phyloP scores from a whole-genome alignment of 2,797 vertebrate genomes.

The Gymnopithys bicolor region DNA sequence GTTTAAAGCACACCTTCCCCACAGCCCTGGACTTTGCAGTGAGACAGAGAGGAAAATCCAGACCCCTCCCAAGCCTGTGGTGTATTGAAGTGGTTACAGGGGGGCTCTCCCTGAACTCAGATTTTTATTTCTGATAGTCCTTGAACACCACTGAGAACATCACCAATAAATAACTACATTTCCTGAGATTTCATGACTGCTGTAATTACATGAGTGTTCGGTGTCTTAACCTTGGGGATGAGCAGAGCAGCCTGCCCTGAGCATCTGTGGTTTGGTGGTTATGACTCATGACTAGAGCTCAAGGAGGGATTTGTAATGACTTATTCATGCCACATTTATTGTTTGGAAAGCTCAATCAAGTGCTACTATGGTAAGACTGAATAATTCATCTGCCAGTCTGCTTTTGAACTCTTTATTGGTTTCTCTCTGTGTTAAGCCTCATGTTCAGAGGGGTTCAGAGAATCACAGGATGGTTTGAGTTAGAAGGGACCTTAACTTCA shows the following conservation, averaged over 20 bases:
- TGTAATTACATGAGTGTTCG: neutral
- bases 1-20: neutral
- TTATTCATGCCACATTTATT: constrained; percentile 42
- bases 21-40: neutral
- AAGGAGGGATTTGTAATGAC: constrained; percentile 19
- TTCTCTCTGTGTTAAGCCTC: neutral
- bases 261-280: constrained; percentile 16
- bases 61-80: neutral
- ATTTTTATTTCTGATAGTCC: neutral
- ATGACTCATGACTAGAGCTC: constrained; percentile 18
- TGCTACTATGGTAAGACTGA: neutral
- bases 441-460: neutral
- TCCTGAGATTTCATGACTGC: neutral
- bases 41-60: neutral
- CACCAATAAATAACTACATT: neutral
- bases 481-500: no score
- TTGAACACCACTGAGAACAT: neutral
- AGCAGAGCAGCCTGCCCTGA: neutral
- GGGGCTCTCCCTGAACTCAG: neutral
- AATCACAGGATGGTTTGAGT: neutral
- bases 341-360: constrained; percentile 39
- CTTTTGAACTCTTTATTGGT: neutral
- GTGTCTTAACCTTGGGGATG: neutral
- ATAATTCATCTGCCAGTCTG: neutral
- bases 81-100: neutral